These are phyloP conservation scores for Dasyprocta punctata DNA, from an alignment of 2,113 vertebrate genomes.

Conservation along the genomic window DNA sequence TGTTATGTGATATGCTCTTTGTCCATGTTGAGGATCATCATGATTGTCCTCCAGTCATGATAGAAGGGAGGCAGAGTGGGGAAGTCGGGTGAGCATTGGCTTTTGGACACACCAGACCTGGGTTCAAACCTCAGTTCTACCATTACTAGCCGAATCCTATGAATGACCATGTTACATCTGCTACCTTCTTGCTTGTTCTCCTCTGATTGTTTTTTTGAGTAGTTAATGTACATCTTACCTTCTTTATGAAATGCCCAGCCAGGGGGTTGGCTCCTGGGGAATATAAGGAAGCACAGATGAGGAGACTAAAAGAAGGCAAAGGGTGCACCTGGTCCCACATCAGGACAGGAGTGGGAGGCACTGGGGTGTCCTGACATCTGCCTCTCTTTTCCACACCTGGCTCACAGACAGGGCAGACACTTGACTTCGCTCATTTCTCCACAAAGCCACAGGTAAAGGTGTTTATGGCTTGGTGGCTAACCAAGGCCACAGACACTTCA, in stretches of 20 bases:
- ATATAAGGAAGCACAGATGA: not conserved
- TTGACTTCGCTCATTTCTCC: conserved; percentile 7
- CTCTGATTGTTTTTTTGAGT: not conserved
- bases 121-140: not conserved
- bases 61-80: not conserved
- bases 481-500: conserved; percentile 9
- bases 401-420: not conserved
- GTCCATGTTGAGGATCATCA: not conserved
- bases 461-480: conserved; percentile 49
- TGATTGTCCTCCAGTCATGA: not conserved
- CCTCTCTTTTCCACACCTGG: not conserved
- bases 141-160: not conserved
- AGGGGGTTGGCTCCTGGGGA: not conserved
- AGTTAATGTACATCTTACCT: not conserved
- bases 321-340: not conserved
- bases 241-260: not conserved
- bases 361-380: not conserved
- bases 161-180: not conserved
- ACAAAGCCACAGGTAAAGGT: conserved; percentile 66
- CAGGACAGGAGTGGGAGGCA: not conserved
- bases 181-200: not conserved
- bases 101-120: not conserved
- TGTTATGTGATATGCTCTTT: not conserved
- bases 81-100: not conserved
- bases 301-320: not conserved